phyloP scores from a whole-genome alignment of 2,797 vertebrate species.

The Adelosebastes latens region DNA sequence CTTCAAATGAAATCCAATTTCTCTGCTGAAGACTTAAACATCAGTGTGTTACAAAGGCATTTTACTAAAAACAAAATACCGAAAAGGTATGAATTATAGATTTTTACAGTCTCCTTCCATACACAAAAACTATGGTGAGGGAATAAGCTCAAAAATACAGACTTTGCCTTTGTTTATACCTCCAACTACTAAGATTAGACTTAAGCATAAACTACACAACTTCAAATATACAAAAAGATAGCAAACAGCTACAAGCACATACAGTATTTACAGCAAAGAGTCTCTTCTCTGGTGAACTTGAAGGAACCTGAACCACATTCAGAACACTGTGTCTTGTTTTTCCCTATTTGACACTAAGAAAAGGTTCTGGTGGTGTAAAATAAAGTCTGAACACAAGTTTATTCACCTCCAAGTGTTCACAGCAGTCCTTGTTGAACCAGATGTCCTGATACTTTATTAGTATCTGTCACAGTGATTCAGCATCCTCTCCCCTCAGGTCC shows the following conservation, averaged over 20 bases:
- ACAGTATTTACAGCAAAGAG: slow-evolving; percentile 56
- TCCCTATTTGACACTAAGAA: slow-evolving; percentile 7
- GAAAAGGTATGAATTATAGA: slow-evolving; percentile 41
- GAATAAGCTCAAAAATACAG: slow-evolving; percentile 59
- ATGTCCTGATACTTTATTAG: not conserved
- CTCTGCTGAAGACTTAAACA: slow-evolving; percentile 15
- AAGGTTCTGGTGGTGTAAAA: slow-evolving; percentile 19
- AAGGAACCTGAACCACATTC: slow-evolving; percentile 15
- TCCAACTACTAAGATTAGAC: slow-evolving; percentile 27
- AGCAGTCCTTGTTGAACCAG: slow-evolving; percentile 6
- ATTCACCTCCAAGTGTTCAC: not conserved
- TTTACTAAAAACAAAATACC: slow-evolving; percentile 70
- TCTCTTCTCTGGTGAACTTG: slow-evolving; percentile 19
- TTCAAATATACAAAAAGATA: slow-evolving; percentile 72
- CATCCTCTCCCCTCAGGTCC: slow-evolving; percentile 3
- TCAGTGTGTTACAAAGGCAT: slow-evolving; percentile 56
- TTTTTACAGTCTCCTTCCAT: slow-evolving; percentile 29
- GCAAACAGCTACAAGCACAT: slow-evolving; percentile 45
- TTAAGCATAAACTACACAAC: slow-evolving; percentile 39
- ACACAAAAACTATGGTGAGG: slow-evolving; percentile 41
- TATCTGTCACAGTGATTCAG: slow-evolving; percentile 40
- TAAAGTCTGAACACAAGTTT: not conserved
- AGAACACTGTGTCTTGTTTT: slow-evolving; percentile 25
- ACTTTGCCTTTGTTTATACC: slow-evolving; percentile 31
- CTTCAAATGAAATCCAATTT: slow-evolving; percentile 30